Evolutionary conservation across 2,797 vertebrate species (phyloP), one percentile per base, ranked within the genome.

Genomic region (Pseudochirops corinnae): DNA sequence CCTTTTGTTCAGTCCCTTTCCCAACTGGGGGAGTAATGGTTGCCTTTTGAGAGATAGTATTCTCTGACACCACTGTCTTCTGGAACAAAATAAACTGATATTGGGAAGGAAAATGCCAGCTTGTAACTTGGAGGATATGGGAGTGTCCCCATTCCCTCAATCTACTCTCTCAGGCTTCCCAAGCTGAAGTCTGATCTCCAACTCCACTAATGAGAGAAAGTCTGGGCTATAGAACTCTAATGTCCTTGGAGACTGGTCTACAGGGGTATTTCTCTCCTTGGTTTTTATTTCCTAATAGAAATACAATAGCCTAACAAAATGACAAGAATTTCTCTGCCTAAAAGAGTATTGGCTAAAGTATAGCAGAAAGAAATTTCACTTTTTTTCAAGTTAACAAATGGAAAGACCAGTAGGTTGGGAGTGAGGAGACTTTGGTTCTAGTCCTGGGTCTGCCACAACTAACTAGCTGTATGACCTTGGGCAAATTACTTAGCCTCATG

Each of bases 1-100:
- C 91, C 95, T 94, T 97, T 94, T 90, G 67, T 93, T 95, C 87
- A 53, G 55, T 95, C 26, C 94, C 52, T 92, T 0, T 96, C 91
- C 93, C 62, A 90, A 55, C 14, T 53, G 21, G 24, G 52, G 56
- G 90, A 93, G 74, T 90, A 33, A 13, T 74, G 91, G 91, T 50
- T 56, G 90, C 53, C 55, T 92, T 90, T 46, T 53, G 62, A 92
- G 92, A 95, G 94, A 93, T 33, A 94, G 53, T 3, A 92, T 74
- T 46, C 58, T 26, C 0, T 91, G 93, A 94, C 92, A 56, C 31
- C 90, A 91, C 58, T 58, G 91, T 95, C 92, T 94, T 53, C 93
- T 74, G 92, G 93, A 94, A 96, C 94, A 95, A 95, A 97, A 91
- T 95, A 62, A 92, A 55, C 87, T 14, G 1, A 1, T 33, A 28